phyloP scores from a whole-genome alignment of 2,113 vertebrate genomes.

The Amphiprion percula region DNA sequence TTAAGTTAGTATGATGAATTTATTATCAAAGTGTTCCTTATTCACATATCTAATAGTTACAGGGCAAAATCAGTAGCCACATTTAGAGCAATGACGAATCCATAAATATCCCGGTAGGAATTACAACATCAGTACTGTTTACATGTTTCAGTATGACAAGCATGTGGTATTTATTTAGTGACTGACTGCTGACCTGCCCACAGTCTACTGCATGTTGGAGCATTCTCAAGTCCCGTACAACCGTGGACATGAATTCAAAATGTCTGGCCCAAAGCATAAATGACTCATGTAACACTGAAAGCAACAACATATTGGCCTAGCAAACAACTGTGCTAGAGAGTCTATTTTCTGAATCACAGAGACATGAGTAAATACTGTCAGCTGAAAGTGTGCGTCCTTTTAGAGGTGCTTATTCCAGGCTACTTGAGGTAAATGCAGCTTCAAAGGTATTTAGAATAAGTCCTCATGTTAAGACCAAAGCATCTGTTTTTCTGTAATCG shows the following conservation, averaged over 20 bases:
- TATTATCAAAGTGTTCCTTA: background rate
- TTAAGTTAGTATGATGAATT: background rate
- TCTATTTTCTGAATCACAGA: background rate
- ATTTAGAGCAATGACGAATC: no score
- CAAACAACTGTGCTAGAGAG: background rate
- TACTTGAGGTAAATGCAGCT: constrained; percentile 4
- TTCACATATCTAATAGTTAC: background rate
- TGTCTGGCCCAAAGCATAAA: no score
- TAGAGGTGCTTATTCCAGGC: background rate
- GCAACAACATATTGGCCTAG: background rate
- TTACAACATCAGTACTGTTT: background rate
- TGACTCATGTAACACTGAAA: background rate
- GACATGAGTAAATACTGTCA: background rate
- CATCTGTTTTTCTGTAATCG: constrained; percentile 22
- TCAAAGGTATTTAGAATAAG: background rate
- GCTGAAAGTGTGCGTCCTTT: background rate
- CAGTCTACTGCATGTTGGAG: no score
- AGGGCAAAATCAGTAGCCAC: background rate
- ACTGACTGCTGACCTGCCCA: no score
- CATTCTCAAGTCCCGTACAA: no score
- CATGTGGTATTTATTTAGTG: no score
- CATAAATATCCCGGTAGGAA: background rate
- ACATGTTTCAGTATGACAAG: no score
- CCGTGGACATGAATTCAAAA: no score
- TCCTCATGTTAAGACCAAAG: background rate